A percentile compares a stretch with the other conserved stretches of the same genome.
phyloP scores from a whole-genome alignment of 2,888 invertebrate genomes.

The Drosophila prostipennis region DNA sequence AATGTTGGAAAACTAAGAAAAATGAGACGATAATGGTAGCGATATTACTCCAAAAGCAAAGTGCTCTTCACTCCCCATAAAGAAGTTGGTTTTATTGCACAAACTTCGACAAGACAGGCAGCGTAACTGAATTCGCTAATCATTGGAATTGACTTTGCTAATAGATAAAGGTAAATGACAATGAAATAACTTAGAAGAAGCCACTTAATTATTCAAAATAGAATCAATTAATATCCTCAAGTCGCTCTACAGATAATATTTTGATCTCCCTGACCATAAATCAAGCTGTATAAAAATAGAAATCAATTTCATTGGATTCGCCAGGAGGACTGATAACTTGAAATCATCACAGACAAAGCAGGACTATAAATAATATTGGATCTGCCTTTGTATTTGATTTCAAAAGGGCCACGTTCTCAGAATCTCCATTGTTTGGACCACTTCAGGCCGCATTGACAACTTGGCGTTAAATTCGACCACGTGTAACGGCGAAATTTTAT shows the following conservation, averaged over 20 bases:
- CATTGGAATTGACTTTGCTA: conserved; percentile 24
- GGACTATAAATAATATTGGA: conserved; percentile 69
- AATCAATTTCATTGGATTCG: conserved; percentile 38
- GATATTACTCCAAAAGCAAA: conserved; percentile 56
- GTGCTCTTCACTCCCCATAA: conserved; percentile 41
- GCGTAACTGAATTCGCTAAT: conserved; percentile 27
- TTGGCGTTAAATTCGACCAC: conserved; percentile 47
- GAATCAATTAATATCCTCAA: background rate
- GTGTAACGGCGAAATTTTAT: conserved; percentile 60
- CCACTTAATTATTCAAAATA: background rate
- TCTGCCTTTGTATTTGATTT: conserved; percentile 66
- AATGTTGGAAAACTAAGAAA: conserved; percentile 67
- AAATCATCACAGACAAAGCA: conserved; percentile 54
- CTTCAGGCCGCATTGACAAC: conserved; percentile 45
- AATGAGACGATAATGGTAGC: conserved; percentile 69
- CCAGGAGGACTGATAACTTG: conserved; percentile 51
- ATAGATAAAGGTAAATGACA: conserved; percentile 20
- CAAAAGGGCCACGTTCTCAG: conserved; percentile 45
- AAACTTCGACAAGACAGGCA: conserved; percentile 26
- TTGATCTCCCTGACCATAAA: conserved; percentile 2
- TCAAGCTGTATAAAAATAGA: conserved; percentile 37
- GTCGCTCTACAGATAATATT: background rate
- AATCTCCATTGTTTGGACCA: conserved; percentile 48
- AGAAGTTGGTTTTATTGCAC: conserved; percentile 38
- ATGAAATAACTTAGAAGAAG: background rate